phyloP scores from a whole-genome alignment of 2,113 vertebrate species.

The Phrynosoma platyrhinos region DNA sequence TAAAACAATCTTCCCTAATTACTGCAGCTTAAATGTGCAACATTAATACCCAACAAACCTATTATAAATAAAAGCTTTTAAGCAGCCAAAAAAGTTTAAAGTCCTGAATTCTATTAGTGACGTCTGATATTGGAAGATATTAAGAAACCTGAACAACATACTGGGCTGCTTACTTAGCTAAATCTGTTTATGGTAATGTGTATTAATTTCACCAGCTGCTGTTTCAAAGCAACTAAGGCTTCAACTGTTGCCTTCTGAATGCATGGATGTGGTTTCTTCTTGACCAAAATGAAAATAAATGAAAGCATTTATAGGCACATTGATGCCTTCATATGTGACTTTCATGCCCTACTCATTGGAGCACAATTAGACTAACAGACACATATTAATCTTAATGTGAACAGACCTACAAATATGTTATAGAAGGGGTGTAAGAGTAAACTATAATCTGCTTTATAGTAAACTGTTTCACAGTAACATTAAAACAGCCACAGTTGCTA shows the following conservation, averaged over 20 bases:
- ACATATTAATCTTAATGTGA: neutral
- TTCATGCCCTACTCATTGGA: neutral
- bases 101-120: constrained; percentile 61
- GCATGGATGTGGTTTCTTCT: constrained; percentile 25
- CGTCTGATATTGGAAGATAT: constrained; percentile 53
- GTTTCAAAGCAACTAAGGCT: neutral
- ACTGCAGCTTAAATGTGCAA: constrained; percentile 54
- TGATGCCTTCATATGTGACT: neutral
- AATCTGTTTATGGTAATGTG: constrained; percentile 52
- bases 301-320: neutral
- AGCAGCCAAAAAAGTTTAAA: constrained; percentile 51
- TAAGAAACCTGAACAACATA: constrained; percentile 46
- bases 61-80: constrained; percentile 64
- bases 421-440: too few species aligned
- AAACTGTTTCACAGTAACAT: neutral
- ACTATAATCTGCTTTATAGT: too few species aligned
- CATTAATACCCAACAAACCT: constrained; percentile 47
- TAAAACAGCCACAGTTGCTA: neutral
- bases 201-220: constrained; percentile 46
- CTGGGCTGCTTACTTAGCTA: constrained; percentile 44
- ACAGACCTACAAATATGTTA: neutral
- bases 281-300: neutral
- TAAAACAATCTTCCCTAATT: constrained; percentile 44
- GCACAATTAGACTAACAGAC: neutral
- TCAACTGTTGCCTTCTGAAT: constrained; percentile 28